A percentile compares a stretch with the other conserved stretches of the same genome.
phyloP scores from a whole-genome alignment of 92 coral and sea anemone species.

The Diadumene lineata region DNA sequence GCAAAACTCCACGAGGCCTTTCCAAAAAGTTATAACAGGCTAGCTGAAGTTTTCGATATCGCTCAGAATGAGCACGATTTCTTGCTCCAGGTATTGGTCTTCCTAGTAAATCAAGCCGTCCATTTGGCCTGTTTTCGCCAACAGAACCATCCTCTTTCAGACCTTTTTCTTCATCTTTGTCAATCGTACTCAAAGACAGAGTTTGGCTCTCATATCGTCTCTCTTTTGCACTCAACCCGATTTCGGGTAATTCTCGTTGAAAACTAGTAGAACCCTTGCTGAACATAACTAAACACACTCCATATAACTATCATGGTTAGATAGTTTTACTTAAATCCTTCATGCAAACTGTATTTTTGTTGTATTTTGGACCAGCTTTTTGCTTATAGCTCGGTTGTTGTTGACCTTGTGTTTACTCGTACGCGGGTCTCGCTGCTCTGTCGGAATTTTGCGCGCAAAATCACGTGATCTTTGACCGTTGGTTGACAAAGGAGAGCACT shows the following conservation, averaged over 20 bases:
- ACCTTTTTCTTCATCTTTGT: conserved; percentile 33
- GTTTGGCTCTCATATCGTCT: conserved; percentile 33
- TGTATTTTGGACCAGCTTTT: neutral
- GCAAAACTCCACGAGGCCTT: conserved; percentile 68
- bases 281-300: conserved; percentile 23
- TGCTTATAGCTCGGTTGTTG: too few relatives aligned
- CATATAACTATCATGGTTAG: conserved; percentile 35
- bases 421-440: conserved; percentile 25
- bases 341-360: conserved; percentile 18
- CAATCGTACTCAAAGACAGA: conserved; percentile 33
- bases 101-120: conserved; percentile 34
- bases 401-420: conserved; percentile 17
- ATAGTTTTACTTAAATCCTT: neutral
- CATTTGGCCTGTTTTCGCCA: conserved; percentile 45
- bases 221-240: conserved; percentile 31
- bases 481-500: conserved; percentile 18
- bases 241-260: conserved; percentile 45
- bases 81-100: conserved; percentile 35
- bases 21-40: conserved; percentile 88
- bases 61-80: conserved; percentile 41
- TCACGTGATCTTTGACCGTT: conserved; percentile 30
- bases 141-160: conserved; percentile 28
- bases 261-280: conserved; percentile 47
- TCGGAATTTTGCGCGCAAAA: conserved; percentile 32
- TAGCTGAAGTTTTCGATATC: conserved; percentile 58